phyloP scores from a whole-genome alignment of 1,140 invertebrate genomes.

The Leptopilina boulardi region DNA sequence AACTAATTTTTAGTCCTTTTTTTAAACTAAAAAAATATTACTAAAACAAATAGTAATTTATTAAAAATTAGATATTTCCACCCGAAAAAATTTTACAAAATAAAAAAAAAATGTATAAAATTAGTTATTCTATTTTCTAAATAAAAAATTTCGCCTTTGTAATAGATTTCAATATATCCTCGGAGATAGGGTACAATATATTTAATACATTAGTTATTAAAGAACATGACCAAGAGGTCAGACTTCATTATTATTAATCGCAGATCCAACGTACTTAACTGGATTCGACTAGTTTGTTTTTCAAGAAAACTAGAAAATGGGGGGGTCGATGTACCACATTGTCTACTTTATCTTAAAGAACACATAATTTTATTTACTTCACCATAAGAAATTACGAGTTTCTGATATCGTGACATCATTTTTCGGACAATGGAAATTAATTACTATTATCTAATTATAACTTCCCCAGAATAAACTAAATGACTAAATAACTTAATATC shows the following conservation, averaged over 20 bases:
- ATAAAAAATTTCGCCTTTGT: too few relatives aligned
- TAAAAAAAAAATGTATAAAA: too few relatives aligned
- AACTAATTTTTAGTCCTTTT: too few relatives aligned
- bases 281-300: neutral
- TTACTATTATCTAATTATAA: neutral
- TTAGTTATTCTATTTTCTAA: too few relatives aligned
- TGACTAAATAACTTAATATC: neutral
- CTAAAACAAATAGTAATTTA: too few relatives aligned
- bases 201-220: neutral
- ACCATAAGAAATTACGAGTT: neutral
- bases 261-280: neutral
- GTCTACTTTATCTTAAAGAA: constrained; percentile 19
- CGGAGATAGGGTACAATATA: neutral
- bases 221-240: constrained; percentile 16
- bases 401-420: neutral
- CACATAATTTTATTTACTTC: neutral
- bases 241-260: constrained; percentile 10
- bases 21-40: too few relatives aligned
- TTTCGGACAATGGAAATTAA: neutral
- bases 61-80: too few relatives aligned
- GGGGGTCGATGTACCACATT: constrained; percentile 58
- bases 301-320: constrained; percentile 19
- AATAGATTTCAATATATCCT: neutral
- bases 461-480: neutral
- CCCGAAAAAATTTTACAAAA: too few relatives aligned